phyloP scores from a whole-genome alignment of 2,888 invertebrate genomes.

The Cancer borealis region DNA sequence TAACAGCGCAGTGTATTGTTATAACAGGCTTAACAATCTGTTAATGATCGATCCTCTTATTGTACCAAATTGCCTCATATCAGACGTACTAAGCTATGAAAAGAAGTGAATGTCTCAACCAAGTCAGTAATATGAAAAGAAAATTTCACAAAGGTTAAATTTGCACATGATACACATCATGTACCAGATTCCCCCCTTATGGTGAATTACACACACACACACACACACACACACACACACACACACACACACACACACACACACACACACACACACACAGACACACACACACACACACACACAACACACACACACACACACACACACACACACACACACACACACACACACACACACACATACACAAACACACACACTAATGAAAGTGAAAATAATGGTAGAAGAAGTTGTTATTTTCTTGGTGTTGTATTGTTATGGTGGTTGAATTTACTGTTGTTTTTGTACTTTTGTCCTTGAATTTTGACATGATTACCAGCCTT shows the following conservation, averaged over 20 bases:
- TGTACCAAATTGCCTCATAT: background rate
- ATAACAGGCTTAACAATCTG: background rate
- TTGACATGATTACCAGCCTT: background rate
- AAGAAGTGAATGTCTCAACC: background rate
- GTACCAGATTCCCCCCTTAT: background rate
- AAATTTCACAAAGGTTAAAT: background rate
- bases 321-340: no score
- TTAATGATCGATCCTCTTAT: background rate
- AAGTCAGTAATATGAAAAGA: background rate
- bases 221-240: constrained; percentile 40
- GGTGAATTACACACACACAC: constrained; percentile 12
- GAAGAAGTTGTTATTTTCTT: background rate
- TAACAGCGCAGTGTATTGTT: background rate
- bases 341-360: no score
- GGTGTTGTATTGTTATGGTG: background rate
- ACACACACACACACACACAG: background rate
- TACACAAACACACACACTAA: background rate
- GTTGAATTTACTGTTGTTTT: background rate
- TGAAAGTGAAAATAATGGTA: background rate
- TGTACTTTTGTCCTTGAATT: background rate
- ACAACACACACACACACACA: no score
- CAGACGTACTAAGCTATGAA: background rate
- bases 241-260: constrained; percentile 29
- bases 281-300: no score
- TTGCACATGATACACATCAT: background rate